A percentile compares a stretch with the other conserved stretches of the same genome.
phyloP scores from a whole-genome alignment of 1,140 invertebrate genomes.

The Teleogryllus occipitalis region DNA sequence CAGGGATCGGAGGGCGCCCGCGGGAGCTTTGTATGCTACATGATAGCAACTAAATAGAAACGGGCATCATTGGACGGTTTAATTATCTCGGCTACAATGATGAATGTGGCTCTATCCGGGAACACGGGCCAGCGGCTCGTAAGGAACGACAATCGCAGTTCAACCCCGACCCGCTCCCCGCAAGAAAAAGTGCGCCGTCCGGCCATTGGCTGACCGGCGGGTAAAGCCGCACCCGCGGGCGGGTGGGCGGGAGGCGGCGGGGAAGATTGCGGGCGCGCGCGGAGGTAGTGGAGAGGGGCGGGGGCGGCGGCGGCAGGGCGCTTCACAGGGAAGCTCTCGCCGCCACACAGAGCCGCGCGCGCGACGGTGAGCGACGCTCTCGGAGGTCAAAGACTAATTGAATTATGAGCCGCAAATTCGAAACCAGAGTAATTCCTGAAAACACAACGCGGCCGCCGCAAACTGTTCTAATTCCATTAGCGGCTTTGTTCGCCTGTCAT shows the following conservation, averaged over 20 bases:
- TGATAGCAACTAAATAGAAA: neutral
- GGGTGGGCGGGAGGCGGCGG: too few species aligned
- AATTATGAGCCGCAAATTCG: conserved; percentile 4
- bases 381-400: neutral
- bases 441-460: neutral
- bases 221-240: too few species aligned
- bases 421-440: neutral
- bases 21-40: neutral
- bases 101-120: neutral
- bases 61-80: neutral
- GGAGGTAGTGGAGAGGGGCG: too few species aligned
- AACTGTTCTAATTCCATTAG: conserved; percentile 5
- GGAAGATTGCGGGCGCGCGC: too few species aligned
- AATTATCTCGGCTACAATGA: neutral
- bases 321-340: too few species aligned
- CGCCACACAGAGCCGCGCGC: too few species aligned
- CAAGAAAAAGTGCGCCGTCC: neutral
- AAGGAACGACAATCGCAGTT: neutral
- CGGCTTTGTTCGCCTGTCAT: neutral
- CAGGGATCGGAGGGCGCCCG: neutral
- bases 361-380: neutral
- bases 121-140: neutral
- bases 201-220: too few species aligned
- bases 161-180: neutral
- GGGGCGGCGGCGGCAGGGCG: too few species aligned